A percentile compares a stretch with the other conserved stretches of the same genome.
Conservation (phyloP, 2,888 invertebrate genomes). For the Coecobrya sp. region DNA sequence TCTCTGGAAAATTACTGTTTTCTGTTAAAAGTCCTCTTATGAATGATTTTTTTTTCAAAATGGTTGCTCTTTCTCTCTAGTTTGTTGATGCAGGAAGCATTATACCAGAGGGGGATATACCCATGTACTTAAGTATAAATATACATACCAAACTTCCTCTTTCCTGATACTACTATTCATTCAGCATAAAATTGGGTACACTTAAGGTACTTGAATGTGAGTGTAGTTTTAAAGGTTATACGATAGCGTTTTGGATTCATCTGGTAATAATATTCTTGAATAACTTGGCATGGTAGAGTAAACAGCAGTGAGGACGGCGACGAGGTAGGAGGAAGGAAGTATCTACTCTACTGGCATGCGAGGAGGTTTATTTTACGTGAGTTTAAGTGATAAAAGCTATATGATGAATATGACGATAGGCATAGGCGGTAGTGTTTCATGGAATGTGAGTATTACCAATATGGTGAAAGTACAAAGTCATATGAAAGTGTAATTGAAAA, state of each 20-base stretch:
- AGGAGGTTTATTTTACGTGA: not conserved
- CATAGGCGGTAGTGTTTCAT: not conserved
- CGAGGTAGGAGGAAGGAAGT: not conserved
- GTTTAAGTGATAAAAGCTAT: not conserved
- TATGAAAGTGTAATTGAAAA: conserved; percentile 64
- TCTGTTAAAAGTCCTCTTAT: not conserved
- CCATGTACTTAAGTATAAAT: not conserved
- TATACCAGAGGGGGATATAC: not conserved
- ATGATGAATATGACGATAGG: not conserved
- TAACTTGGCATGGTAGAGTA: not conserved
- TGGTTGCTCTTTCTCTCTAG: not conserved
- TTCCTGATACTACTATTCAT: conserved; percentile 1
- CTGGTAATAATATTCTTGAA: conserved; percentile 12
- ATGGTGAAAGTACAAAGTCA: conserved; percentile 50
- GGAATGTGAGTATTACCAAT: not conserved
- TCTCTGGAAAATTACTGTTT: conserved; percentile 64
- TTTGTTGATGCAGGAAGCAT: not conserved
- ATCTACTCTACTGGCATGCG: not conserved
- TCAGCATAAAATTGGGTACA: not conserved
- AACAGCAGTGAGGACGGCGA: not conserved
- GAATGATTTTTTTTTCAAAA: not conserved
- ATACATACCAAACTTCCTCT: not conserved
- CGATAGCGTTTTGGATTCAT: conserved; percentile 43
- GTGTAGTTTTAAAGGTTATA: conserved; percentile 49
- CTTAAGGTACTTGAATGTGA: conserved; percentile 44